Evolutionary conservation across 2,888 invertebrate genomes (phyloP).

Genomic region (Pyrrhosoma nymphula): DNA sequence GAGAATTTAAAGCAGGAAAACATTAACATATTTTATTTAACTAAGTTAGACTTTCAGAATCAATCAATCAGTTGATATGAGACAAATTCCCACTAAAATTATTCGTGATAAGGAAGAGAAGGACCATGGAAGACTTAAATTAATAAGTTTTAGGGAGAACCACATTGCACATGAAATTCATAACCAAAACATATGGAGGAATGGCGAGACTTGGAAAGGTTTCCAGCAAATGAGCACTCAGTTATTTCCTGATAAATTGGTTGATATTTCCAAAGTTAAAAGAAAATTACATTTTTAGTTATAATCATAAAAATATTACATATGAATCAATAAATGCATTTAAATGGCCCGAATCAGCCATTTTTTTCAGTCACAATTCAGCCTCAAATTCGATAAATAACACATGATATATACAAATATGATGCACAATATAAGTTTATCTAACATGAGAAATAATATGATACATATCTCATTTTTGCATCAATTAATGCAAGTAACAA

Average conservation of each 20-base stretch:
- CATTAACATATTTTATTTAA: too few relatives aligned
- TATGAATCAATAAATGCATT: conserved; percentile 53
- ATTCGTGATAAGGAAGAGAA: too few relatives aligned
- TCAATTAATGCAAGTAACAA: conserved; percentile 59
- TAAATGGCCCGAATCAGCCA: conserved; percentile 42
- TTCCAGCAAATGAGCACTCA: too few relatives aligned
- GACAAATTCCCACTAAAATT: too few relatives aligned
- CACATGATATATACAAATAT: conserved; percentile 44
- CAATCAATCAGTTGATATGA: too few relatives aligned
- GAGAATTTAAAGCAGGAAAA: too few relatives aligned
- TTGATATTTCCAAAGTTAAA: conserved; percentile 54
- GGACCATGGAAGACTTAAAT: too few relatives aligned
- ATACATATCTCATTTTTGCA: conserved; percentile 52
- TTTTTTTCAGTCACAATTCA: conserved; percentile 50
- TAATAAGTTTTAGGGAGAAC: too few relatives aligned
- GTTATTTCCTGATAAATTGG: conserved; percentile 34
- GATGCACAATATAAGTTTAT: neutral
- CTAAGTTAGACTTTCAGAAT: too few relatives aligned
- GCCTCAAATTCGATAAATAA: conserved; percentile 53
- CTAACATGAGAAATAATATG: conserved; percentile 37
- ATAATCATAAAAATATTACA: conserved; percentile 56
- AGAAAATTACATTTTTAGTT: conserved; percentile 55
- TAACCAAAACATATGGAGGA: too few relatives aligned
- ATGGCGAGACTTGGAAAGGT: too few relatives aligned
- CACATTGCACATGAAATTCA: too few relatives aligned